These are phyloP conservation scores for Vireo altiloquus DNA, from an alignment of 2,113 vertebrate species.

Conservation along the genomic window DNA sequence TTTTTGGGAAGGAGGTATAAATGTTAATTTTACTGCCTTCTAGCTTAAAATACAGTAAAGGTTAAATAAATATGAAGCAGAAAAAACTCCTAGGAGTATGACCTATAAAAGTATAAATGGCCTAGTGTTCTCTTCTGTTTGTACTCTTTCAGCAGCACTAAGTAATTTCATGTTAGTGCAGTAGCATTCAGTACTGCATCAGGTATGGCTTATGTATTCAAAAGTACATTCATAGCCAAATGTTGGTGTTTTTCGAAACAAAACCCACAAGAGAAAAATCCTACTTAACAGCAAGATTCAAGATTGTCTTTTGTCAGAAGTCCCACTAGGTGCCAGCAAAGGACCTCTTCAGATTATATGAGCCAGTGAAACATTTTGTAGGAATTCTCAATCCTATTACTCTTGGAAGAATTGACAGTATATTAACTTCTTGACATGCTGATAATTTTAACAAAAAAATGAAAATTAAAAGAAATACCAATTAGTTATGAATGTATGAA, in stretches of 20 bases:
- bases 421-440: not conserved
- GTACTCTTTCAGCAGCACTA: slow-evolving; percentile 45
- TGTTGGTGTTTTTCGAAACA: not conserved
- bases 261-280: not conserved
- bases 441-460: not conserved
- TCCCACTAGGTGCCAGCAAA: slow-evolving; percentile 75
- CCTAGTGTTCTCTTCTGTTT: slow-evolving; percentile 64
- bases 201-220: slow-evolving; percentile 15
- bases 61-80: slow-evolving; percentile 72
- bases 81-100: slow-evolving; percentile 56
- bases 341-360: not conserved
- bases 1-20: slow-evolving; percentile 64
- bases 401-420: not conserved
- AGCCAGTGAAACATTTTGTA: slow-evolving; percentile 27
- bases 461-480: not conserved
- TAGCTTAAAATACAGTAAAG: slow-evolving; percentile 72
- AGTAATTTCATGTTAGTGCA: slow-evolving; percentile 18
- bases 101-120: slow-evolving; percentile 64
- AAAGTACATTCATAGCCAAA: not conserved
- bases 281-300: not conserved
- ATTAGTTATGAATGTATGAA: not conserved
- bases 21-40: slow-evolving; percentile 70
- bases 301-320: not conserved
- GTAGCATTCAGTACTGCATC: not conserved
- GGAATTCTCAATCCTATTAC: not conserved